Conservation (phyloP, 2,113 vertebrate species). For the Phycodurus eques region DNA sequence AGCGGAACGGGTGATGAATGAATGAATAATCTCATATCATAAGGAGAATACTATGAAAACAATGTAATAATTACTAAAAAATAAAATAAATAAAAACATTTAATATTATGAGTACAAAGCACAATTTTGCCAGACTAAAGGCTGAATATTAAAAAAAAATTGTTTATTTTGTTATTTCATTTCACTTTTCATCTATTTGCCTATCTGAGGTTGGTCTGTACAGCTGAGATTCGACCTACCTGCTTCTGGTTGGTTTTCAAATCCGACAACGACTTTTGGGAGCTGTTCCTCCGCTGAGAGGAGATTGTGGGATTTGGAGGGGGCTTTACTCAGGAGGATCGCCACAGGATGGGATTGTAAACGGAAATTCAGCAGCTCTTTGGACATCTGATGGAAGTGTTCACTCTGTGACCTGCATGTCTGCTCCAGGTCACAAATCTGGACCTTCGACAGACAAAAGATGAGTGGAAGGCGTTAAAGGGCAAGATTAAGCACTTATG, state of each 20-base stretch:
- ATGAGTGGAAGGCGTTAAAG: neutral
- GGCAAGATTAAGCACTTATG: neutral
- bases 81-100: no score
- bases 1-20: no score
- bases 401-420: slow-evolving; percentile 88
- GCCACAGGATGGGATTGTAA: slow-evolving; percentile 78
- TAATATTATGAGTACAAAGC: no score
- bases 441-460: slow-evolving; percentile 73
- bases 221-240: slow-evolving; percentile 31
- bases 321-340: slow-evolving; percentile 55
- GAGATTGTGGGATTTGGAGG: slow-evolving; percentile 39
- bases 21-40: no score
- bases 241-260: slow-evolving; percentile 60
- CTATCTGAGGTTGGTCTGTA: neutral
- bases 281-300: slow-evolving; percentile 62
- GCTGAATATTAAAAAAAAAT: neutral
- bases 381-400: slow-evolving; percentile 83
- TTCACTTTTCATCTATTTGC: neutral
- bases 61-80: no score
- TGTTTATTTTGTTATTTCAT: neutral
- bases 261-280: slow-evolving; percentile 68
- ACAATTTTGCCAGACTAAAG: neutral
- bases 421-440: slow-evolving; percentile 86
- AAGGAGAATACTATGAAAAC: no score
- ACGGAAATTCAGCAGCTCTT: slow-evolving; percentile 81